Conservation (phyloP, 2,888 invertebrate species). For the Rapana venosa region DNA sequence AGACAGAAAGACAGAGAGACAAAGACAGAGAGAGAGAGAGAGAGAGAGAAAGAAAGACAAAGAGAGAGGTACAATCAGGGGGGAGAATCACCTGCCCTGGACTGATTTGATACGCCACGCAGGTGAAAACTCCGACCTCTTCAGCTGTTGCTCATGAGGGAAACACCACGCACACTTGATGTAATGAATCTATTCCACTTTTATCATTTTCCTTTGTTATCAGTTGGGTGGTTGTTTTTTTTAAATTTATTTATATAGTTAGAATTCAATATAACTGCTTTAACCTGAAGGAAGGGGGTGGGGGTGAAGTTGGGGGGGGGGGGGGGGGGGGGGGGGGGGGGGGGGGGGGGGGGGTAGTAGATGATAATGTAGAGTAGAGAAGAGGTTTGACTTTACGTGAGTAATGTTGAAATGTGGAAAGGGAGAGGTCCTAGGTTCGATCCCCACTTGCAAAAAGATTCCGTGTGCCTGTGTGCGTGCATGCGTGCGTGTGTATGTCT, state of each 20-base stretch:
- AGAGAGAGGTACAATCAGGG: no score
- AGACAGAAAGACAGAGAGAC: no score
- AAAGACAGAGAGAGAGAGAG: no score
- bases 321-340: background rate
- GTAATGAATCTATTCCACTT: background rate
- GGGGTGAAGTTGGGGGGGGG: background rate
- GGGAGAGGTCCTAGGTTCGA: no score
- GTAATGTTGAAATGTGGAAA: no score
- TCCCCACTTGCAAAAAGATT: no score
- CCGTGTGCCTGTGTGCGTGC: no score
- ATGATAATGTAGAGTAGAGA: no score
- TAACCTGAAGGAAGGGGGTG: background rate
- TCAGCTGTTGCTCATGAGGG: constrained; percentile 19
- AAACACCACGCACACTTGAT: background rate
- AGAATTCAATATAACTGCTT: no score
- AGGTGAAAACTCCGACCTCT: background rate
- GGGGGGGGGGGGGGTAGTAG: background rate
- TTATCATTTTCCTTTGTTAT: background rate
- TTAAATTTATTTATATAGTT: background rate
- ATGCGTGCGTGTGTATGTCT: no score
- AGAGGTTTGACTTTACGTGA: no score
- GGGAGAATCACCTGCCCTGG: background rate
- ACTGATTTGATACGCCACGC: background rate
- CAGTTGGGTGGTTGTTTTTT: background rate
- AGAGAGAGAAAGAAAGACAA: no score